Evolutionary conservation across 2,113 vertebrate species (phyloP), one percentile per base, ranked within the genome.

Genomic region (Corythornis vintsioides): DNA sequence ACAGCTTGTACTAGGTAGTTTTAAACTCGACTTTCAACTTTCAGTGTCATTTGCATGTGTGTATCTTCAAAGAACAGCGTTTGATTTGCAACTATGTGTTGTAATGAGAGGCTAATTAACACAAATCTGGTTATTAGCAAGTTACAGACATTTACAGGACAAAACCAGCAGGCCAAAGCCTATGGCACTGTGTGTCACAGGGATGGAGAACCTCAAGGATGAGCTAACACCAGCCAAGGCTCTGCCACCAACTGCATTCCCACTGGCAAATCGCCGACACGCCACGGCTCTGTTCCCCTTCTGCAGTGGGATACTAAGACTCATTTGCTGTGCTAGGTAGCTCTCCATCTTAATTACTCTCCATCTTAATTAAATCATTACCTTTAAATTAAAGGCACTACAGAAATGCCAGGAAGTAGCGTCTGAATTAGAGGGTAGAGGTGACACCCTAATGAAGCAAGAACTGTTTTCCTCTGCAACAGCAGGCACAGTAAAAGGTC

Each of bases 11-110:
- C 87, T 66, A n/a, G 33, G 5, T 15, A 70, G 74, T 15, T 85
- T 76, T 79, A 93, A 94, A 96, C 93, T 87, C 7, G 94, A 87
- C 93, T 94, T 93, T 93, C 94, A 86, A 63, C 95, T 96, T 93
- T 75, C 93, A 66, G 2, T 15, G 24, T 59, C 87, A 92, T 96
- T 94, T 95, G 92, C 94, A 94, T 95, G 42, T 7, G 69, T n/a
- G 77, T 86, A 71, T 85, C 91, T 95, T 96, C 91, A 96, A 95
- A 96, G 96, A 93, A 91, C 74, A 82, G 75, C 12, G 80, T 93
- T 94, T 92, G 91, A 94, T 92, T 96, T 96, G 92, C 91, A 96
- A 92, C 92, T 89, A 17, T 45, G 69, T 89, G 92, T 91, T 93
- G 87, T 86, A 94, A 95, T 67, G 84, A 91, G 92, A 86, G 69